Conservation (phyloP, 2,888 invertebrate species). For the Pachymerium ferrugineum region DNA sequence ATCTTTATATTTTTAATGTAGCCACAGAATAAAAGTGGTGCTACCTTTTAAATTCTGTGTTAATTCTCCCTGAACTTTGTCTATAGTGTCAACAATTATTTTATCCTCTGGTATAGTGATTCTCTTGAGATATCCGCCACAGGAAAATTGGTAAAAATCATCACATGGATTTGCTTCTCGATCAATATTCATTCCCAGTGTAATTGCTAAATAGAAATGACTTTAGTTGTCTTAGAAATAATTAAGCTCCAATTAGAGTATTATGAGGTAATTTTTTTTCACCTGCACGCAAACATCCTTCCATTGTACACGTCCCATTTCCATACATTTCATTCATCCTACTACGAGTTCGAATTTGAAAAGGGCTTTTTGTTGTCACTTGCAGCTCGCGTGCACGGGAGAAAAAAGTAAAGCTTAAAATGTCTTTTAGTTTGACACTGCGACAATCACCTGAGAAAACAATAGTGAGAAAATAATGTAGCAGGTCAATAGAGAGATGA, state of each 20-base stretch:
- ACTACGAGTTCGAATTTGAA: neutral
- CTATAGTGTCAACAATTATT: slow-evolving; percentile 42
- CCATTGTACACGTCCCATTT: neutral
- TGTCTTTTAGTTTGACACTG: neutral
- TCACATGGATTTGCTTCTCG: slow-evolving; percentile 65
- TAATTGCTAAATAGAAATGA: slow-evolving; percentile 3
- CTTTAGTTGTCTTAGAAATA: neutral
- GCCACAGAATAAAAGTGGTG: too few relatives aligned
- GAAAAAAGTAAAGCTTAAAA: neutral
- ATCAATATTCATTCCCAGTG: slow-evolving; percentile 28
- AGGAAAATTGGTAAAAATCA: slow-evolving; percentile 74
- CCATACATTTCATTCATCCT: neutral
- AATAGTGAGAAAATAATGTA: neutral
- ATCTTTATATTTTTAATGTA: too few relatives aligned
- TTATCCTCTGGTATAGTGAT: slow-evolving; percentile 75
- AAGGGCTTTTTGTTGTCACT: neutral
- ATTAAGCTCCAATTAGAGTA: neutral
- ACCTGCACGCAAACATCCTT: neutral
- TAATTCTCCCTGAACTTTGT: slow-evolving; percentile 28
- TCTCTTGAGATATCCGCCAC: slow-evolving; percentile 65
- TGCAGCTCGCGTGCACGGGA: neutral
- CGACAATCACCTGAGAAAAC: neutral
- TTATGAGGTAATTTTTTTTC: neutral
- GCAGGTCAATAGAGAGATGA: neutral
- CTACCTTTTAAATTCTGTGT: slow-evolving; percentile 27